Evolutionary conservation across 2,797 vertebrate genomes (phyloP), one percentile per base, ranked within the genome.

Genomic region (Acrossocheilus fasciatus): DNA sequence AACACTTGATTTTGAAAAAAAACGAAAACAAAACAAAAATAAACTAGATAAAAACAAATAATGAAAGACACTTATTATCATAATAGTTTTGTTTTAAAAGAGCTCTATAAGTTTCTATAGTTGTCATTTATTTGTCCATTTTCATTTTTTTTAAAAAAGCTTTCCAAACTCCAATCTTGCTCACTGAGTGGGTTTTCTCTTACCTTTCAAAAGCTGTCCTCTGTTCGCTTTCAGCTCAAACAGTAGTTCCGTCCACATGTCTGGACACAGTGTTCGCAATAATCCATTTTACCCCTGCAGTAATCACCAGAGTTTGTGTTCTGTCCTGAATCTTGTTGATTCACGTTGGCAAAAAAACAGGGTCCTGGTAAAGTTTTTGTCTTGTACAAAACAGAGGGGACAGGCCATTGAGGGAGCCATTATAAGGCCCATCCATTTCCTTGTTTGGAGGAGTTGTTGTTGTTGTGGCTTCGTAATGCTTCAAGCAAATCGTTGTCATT

Each of bases 11-110:
- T 93, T 93, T 88, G 86, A 86, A 92, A 87, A 88, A 82, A 80
- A 92, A 92, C 91, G 45, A 91, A 93, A 93, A 92, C 20, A 8
- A 88, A 90, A 89, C 80, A 90, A 90, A 88, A 87, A 81, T 91
- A 94, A 95, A 95, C 93, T 93, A 95, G 93, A 93, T 95, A 93
- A 95, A 95, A 95, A 94, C 90, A 89, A 92, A 94, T 94, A 94
- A 94, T 93, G 91, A 95, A 95, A 95, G 94, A 96, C 94, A 96
- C 92, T 93, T 91, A 95, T 92, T 87, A 81, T 91, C 88, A 83
- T 94, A 93, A 93, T 94, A 93, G 88, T 94, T 94, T 88, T 94
- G 92, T 90, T 93, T 92, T 92, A 95, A 91, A 92, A 96, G 93
- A 95, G 92, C 94, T 96, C 94, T 96, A 95, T 94, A 94, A 94